Evolutionary conservation across 1,140 invertebrate species (phyloP).

Genomic region (Pseudomyrmex concolor): DNA sequence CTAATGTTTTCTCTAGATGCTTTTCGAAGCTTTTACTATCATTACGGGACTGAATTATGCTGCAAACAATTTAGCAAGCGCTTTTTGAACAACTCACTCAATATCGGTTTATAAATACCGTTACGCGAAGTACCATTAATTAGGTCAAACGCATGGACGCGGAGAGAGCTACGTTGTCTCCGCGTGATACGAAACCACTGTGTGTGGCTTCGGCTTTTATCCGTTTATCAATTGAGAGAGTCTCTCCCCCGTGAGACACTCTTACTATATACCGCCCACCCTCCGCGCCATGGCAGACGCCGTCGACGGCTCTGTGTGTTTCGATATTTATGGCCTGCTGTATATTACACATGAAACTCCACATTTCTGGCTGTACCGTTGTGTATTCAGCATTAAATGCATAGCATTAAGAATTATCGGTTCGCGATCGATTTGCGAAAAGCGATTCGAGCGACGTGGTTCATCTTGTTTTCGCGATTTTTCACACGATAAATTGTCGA

Average conservation of each 20-base stretch:
- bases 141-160: slow-evolving; percentile 56
- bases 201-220: slow-evolving; percentile 65
- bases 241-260: slow-evolving; percentile 59
- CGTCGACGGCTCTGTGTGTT: slow-evolving; percentile 71
- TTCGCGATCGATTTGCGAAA: slow-evolving; percentile 38
- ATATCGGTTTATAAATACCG: slow-evolving; percentile 42
- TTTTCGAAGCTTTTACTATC: background rate
- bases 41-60: slow-evolving; percentile 29
- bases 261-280: slow-evolving; percentile 55
- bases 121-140: slow-evolving; percentile 49
- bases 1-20: background rate
- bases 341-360: slow-evolving; percentile 67
- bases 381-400: slow-evolving; percentile 62
- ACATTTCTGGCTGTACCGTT: slow-evolving; percentile 52
- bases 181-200: slow-evolving; percentile 59
- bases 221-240: slow-evolving; percentile 73
- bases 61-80: background rate
- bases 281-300: slow-evolving; percentile 49
- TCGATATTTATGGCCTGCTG: slow-evolving; percentile 73
- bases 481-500: background rate
- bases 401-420: slow-evolving; percentile 53
- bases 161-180: slow-evolving; percentile 50
- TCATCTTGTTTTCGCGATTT: background rate
- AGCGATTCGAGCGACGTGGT: background rate
- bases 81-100: slow-evolving; percentile 24